Evolutionary conservation across 2,888 invertebrate genomes (phyloP), one percentile per base, ranked within the genome.

Genomic region (Acrobasis consociella): DNA sequence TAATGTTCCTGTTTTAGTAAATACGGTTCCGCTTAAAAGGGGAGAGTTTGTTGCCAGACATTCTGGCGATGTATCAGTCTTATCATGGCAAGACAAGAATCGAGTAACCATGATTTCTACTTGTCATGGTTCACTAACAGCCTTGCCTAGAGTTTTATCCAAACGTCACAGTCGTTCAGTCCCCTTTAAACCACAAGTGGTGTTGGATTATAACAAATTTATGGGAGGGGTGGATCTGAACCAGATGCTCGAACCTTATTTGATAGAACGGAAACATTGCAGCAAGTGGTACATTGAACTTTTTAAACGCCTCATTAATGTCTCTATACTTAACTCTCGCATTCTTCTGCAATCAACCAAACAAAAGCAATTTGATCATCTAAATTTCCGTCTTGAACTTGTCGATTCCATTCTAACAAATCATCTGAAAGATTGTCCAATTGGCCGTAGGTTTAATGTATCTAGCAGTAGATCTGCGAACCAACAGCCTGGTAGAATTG

Each of bases 401-500:
- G 42, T 42, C 42, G 42, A 42, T 13, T 42, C 42, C 11, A 42
- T 42, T 11, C 42, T 42, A 2, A 42, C 42, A 10, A 42, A 42
- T 10, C 42, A 42, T 42, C 42, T 42, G 10, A 2, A 3, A 11
- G 2, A 42, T 42, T 42, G 42, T 13, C 42, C 42, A 11, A 0
- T 11, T 11, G 11, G 11, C 10, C 42, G 42, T 42, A 42, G 11
- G 42, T 42, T 11, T 42, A 31, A 31, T 31, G 31, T 31, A 7
- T 42, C 42, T 2, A 9, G 11, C 2, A 10, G 11, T 13, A 10
- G 42, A 42, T 42, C 42, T 42, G 11, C 10, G 11, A 2, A 74
- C 46, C 42, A 3, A 13, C 11, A 42, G 13, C 13, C 13, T 10
- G 42, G 42, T 42, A 42, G 42, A 42, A 10, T 42, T 2, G 13